Evolutionary conservation across 2,888 invertebrate genomes (phyloP).

Genomic region (Tenthredo mesomela): DNA sequence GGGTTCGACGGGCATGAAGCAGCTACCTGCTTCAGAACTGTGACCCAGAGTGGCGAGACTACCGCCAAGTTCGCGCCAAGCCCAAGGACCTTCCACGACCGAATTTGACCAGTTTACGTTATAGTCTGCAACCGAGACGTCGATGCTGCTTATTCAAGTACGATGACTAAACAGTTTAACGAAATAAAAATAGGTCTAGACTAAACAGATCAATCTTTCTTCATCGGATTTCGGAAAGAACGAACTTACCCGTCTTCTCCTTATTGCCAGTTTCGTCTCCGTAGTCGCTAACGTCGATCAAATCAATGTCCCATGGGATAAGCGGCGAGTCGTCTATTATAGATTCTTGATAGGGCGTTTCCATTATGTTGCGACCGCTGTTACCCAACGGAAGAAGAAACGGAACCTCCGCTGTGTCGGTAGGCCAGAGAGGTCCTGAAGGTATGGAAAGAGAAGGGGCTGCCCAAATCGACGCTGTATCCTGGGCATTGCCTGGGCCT

Average conservation of each 20-base stretch:
- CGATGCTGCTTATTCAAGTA: not conserved
- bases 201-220: not conserved
- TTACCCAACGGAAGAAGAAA: conserved; percentile 69
- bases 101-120: conserved; percentile 75
- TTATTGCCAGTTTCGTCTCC: conserved; percentile 69
- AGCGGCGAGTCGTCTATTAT: conserved; percentile 72
- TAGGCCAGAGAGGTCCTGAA: conserved; percentile 74
- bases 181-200: not conserved
- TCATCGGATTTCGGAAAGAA: not conserved
- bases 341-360: conserved; percentile 70
- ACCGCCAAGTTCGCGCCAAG: conserved; percentile 75
- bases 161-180: not conserved
- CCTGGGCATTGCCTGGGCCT: conserved; percentile 78
- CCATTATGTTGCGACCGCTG: conserved; percentile 61
- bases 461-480: conserved; percentile 75
- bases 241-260: conserved; percentile 58
- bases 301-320: conserved; percentile 74
- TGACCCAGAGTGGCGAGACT: conserved; percentile 83
- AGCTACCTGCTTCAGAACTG: conserved; percentile 81
- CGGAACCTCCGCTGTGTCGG: conserved; percentile 68
- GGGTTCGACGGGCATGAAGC: conserved; percentile 82
- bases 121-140: conserved; percentile 25
- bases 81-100: conserved; percentile 75
- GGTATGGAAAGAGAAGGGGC: conserved; percentile 76
- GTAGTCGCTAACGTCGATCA: conserved; percentile 73